Evolutionary conservation across 2,888 invertebrate genomes (phyloP), one percentile per base, ranked within the genome.

Genomic region (Homarus gammarus): DNA sequence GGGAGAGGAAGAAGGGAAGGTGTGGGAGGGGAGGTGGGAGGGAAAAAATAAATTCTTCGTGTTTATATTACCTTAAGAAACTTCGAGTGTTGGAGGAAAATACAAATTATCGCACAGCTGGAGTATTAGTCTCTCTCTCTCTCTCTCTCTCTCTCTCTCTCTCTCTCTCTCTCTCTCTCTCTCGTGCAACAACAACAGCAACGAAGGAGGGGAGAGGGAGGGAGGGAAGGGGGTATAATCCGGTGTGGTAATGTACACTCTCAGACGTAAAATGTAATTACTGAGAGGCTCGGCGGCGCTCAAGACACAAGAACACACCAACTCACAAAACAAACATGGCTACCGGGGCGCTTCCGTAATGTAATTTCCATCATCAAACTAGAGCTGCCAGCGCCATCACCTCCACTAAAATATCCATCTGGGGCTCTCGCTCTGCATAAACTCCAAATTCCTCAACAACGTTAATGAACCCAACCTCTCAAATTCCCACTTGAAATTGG

Each of bases 371-470:
- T 83, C 83, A 83, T 36, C 72, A 33, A 49, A 49, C 70, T 83
- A 40, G 38, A 82, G 49, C 68, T 40, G 31, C 10, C 77, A 12
- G 36, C 77, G 44, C 68, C 68, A 61, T 61, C 68, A n/a, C 70
- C 85, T 51, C 79, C 49, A 36, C 82, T 83, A 70, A 70, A 51
- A 84, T 77, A 73, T 75, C 84, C 84, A 27, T 38, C 56, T 33
- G 86, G 22, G 61, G 64, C 75, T 61, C 84, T 75, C 84, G 61
- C 75, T 78, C 86, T 79, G 86, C 86, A 86, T 86, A 86, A 86
- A 78, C 70, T 72, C 56, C 36, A 51, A 79, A 86, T 86, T 86
- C 86, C 86, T 77, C 79, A 86, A 86, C 86, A 78, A 77, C 51
- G 77, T 70, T 86, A 86, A 86, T 86, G 86, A 86, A 86, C 79